Evolutionary conservation across 1,140 invertebrate species (phyloP), one percentile per base, ranked within the genome.

Genomic region (Temnothorax longispinosus): DNA sequence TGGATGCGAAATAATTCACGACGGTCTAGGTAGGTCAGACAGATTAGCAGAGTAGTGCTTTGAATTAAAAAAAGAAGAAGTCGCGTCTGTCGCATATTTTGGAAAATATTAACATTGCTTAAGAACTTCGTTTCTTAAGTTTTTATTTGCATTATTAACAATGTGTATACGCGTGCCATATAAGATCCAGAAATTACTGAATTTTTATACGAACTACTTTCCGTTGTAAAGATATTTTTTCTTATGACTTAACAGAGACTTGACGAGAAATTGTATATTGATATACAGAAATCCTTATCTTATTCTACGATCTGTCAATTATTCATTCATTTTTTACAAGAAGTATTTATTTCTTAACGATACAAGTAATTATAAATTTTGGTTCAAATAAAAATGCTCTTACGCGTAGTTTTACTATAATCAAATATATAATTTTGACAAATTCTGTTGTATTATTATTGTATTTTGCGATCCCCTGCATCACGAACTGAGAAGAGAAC

Each of bases 1-100:
- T 44, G 41, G 69, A 60, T 50, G 41, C 21, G 64, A 69, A 78
- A 81, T 80, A 80, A 71, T 81, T 71, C 47, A 54, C 47, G 27
- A 78, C 8, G 71, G 50, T 15, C 21, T n/a, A 21, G 41, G 15
- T 50, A 69, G 13, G 15, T 56, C 15, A 56, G 41, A 56, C n/a
- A 71, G 44, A 72, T 71, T 77, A 35, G 4, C 41, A 18, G 41
- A 65, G 18, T 67, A 47, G 41, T 60, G 38, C 41, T 50, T 69
- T 13, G 41, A 69, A 50, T 67, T 67, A 27, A 50, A 32, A 50
- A 69, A 32, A 27, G 0, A 47, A 47, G 13, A 50, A 8, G 0
- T 65, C 35, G 18, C 35, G 64, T n/a, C 10, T 27, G 13, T 13
- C 41, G n/a, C 11, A 15, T 32, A 69, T 32, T 50, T 69, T n/a